Percentiles rank a stretch among this genome's conserved stretches.
These are phyloP conservation scores for Tetraodon nigroviridis DNA, from an alignment of 2,113 vertebrate genomes.

Conservation along the genomic window DNA sequence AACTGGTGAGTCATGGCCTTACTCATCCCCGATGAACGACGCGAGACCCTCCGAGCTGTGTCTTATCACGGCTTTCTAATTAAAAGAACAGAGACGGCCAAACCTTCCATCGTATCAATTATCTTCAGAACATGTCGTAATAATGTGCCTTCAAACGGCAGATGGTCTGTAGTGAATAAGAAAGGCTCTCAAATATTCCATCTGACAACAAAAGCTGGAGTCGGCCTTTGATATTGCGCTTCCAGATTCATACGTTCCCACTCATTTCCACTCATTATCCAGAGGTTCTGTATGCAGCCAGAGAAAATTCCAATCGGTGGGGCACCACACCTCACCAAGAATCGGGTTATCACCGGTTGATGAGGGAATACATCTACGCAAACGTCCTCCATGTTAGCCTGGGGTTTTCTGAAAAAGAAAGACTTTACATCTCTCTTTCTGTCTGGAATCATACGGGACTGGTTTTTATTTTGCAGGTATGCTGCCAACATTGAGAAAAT, in stretches of 20 bases:
- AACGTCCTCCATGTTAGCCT: background rate
- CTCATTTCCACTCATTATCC: background rate
- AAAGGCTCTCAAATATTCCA: background rate
- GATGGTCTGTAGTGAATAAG: background rate
- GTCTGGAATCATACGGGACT: background rate
- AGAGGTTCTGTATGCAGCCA: too few relatives aligned
- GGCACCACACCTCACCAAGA: too few relatives aligned
- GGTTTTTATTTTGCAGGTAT: conserved; percentile 75
- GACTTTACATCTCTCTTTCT: background rate
- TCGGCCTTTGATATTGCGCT: background rate
- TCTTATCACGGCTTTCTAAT: too few relatives aligned
- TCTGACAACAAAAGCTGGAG: background rate
- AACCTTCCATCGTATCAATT: conserved; percentile 1
- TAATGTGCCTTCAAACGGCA: background rate
- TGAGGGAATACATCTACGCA: too few relatives aligned
- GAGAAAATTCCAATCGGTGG: too few relatives aligned
- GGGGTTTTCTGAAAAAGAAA: background rate
- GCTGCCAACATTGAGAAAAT: conserved; percentile 94
- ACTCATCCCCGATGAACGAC: too few relatives aligned
- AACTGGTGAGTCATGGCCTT: conserved; percentile 87
- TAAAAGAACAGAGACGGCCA: background rate
- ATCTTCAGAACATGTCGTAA: background rate
- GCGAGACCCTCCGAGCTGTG: too few relatives aligned
- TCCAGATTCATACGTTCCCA: background rate
- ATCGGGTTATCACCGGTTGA: too few relatives aligned